Evolutionary conservation across 2,888 invertebrate genomes (phyloP), one percentile per base, ranked within the genome.

Genomic region (Eupithecia inturbata): DNA sequence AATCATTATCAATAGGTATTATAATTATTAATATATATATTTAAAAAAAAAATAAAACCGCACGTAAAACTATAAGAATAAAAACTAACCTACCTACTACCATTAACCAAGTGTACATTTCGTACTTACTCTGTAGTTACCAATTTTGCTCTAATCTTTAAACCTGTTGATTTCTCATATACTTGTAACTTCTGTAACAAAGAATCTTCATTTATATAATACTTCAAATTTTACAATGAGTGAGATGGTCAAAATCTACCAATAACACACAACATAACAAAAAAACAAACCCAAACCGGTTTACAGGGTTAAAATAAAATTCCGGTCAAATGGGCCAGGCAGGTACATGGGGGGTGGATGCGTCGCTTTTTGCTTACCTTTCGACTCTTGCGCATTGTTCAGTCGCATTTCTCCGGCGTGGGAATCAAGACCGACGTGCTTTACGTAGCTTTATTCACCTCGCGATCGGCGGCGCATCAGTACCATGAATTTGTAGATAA

Each of bases 321-420:
- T 86, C 83, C 82, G 70, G 81, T 76, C 78, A 93, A 92, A 93
- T 93, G 91, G 93, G 93, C 91, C 88, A 92, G 36, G 91, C 93
- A 93, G 94, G 93, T 93, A 92, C 79, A 87, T 36, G 83, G 77
- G 77, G 75, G 78, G 70, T 76, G 57, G 78, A 67, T 80, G 82
- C 92, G 93, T 93, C 92, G 89, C 91, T 94, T 94, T 94, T 94
- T 94, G 93, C 92, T 89, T 89, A 91, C 94, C 94, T 94, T 93
- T 94, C 94, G 91, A 93, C 91, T 89, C 92, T 87, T 92, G 92
- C 93, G 94, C 93, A 92, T 87, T 90, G 87, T 90, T 89, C 88
- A 87, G 88, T 83, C 85, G 90, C 93, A 92, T 94, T 93, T 94
- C 94, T 91, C 93, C 90, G 88, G 87, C 93, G 94, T 94, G 94